Base-by-base conservation (phyloP, 2,888 invertebrate genomes). In the Iphiclides podalirius region DNA sequence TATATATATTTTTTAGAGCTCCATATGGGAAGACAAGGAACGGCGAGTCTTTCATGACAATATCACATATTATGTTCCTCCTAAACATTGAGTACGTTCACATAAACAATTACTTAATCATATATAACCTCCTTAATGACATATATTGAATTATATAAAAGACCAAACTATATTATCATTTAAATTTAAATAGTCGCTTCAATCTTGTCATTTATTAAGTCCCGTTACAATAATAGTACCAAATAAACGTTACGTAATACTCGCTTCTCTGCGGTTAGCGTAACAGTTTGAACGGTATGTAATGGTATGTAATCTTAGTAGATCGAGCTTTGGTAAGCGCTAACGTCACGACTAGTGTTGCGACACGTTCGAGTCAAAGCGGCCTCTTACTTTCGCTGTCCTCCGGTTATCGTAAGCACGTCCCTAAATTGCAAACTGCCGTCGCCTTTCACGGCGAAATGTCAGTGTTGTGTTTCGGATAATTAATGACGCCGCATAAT, bases 311-410 rank as follows among this genome's bases (percentile, higher is more conserved):
- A 38, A 48, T 48, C 31, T 12, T 1, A 31, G 31, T 31, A 2
- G 11, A 31, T 31, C 11, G 31, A 31, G 31, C 31, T 31, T 31
- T 31, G 11, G 26, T 9, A 26, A 26, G 26, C 9, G 26, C 8
- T 26, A 9, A 6, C 26, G 31, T 31, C 31, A 31, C 31, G 31
- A n/a, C 31, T 44, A 34, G 44, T 38, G 44, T 44, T 50, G 44
- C 43, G 34, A 11, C 39, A 31, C 31, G n/a, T 31, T 31, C 31
- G 11, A 34, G 35, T 13, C 31, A 26, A 42, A 31, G 35, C 42
- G 51, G 52, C 41, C 47, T 56, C 63, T 61, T 58, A 63, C 70
- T 70, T 70, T 71, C 67, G 61, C 68, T 45, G 51, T 54, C 56
- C 53, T 59, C 54, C 39, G 40, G 2, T 11, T 13, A 16, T 28